A percentile compares a stretch with the other conserved stretches of the same genome.
Evolutionary conservation across 2,888 invertebrate genomes (phyloP).

Genomic region (Girardia tigrina): DNA sequence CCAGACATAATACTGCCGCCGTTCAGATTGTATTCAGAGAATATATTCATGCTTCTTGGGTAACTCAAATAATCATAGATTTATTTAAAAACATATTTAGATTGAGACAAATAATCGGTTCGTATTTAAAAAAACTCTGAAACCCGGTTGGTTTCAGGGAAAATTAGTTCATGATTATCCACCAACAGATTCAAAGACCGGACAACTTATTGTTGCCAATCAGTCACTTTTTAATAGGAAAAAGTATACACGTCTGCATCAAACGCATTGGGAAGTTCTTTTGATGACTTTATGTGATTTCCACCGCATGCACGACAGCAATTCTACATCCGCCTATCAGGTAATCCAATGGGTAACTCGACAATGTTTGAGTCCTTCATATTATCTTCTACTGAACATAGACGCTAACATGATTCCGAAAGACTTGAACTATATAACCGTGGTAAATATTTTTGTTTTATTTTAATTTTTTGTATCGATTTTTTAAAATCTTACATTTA

Average conservation of each 20-base stretch:
- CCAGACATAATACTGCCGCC: not conserved
- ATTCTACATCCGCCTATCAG: constrained; percentile 1
- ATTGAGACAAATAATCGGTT: not conserved
- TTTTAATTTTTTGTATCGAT: too few relatives aligned
- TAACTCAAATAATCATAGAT: not conserved
- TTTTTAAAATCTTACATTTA: too few relatives aligned
- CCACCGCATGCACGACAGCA: not conserved
- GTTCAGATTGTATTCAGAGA: not conserved
- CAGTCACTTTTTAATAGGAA: not conserved
- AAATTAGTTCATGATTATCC: not conserved
- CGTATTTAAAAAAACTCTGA: not conserved
- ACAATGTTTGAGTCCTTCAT: not conserved
- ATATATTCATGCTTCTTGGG: not conserved
- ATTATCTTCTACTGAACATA: not conserved
- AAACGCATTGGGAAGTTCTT: constrained; percentile 4
- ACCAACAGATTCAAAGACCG: not conserved
- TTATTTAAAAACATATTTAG: not conserved
- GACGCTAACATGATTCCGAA: not conserved
- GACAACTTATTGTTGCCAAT: not conserved
- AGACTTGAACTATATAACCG: not conserved
- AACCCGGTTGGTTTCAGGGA: not conserved
- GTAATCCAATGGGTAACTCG: not conserved
- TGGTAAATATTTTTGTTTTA: not conserved
- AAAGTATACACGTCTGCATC: not conserved
- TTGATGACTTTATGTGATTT: not conserved